These are phyloP conservation scores for Drosophila ironensis DNA, from an alignment of 1,140 invertebrate genomes.

Conservation along the genomic window DNA sequence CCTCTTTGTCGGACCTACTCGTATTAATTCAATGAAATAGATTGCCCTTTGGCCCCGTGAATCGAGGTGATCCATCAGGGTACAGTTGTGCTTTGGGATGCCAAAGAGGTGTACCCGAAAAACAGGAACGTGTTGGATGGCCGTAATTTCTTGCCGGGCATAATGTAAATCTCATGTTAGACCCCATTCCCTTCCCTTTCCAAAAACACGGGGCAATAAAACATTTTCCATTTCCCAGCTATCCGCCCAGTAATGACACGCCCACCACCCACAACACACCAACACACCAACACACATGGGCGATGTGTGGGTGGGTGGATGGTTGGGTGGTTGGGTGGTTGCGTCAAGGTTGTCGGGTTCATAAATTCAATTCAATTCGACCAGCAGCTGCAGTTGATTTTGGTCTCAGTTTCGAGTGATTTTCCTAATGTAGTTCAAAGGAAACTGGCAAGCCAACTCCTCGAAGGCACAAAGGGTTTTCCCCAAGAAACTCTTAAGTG, in stretches of 20 bases:
- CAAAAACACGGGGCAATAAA: constrained; percentile 61
- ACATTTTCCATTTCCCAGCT: constrained; percentile 46
- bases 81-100: constrained; percentile 4
- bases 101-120: background rate
- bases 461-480: constrained; percentile 25
- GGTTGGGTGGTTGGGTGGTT: too few relatives aligned
- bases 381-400: constrained; percentile 72
- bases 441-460: constrained; percentile 23
- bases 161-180: constrained; percentile 69
- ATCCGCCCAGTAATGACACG: constrained; percentile 52
- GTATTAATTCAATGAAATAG: too few relatives aligned
- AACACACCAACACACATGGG: constrained; percentile 1
- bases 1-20: too few relatives aligned
- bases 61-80: constrained; percentile 19
- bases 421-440: constrained; percentile 76
- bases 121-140: background rate
- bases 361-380: constrained; percentile 76
- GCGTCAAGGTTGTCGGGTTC: constrained; percentile 16
- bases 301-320: too few relatives aligned
- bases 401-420: constrained; percentile 60
- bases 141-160: constrained; percentile 38
- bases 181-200: constrained; percentile 43
- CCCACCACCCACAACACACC: constrained; percentile 9
- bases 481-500: constrained; percentile 58
- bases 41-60: too few relatives aligned